Base-by-base conservation (phyloP, 2,888 invertebrate species). In the Glaucopsyche alexis region DNA sequence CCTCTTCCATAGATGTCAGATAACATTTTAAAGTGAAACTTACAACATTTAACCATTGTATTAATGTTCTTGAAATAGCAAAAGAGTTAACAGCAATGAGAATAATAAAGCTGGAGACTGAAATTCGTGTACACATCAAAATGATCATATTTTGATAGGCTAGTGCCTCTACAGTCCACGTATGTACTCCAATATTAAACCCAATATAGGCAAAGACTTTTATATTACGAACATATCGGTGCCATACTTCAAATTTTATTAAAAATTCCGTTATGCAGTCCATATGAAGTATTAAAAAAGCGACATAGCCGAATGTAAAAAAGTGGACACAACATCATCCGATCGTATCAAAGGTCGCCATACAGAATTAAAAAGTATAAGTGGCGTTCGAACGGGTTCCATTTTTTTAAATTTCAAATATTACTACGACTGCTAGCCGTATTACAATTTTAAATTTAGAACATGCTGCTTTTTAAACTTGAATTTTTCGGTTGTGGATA, bases 341-440 rank as follows among this genome's bases (percentile, higher is more conserved):
- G 86, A 84, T 84, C 86, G 86, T 83, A 86, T 82, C 88, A 90
- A 91, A 91, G 92, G 91, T 90, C 85, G 84, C 85, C 87, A 88
- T 89, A 87, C 87, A 87, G 89, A 90, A 91, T 92, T 91, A 92
- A 92, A 92, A 93, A 92, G 92, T 93, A 91, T 91, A 92, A 93
- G 85, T 85, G 87, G 86, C 81, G 81, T 84, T 82, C 84, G 86
- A 84, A 84, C 83, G 81, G 82, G 83, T 82, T 82, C 81, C 80
- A 83, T 87, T 82, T 88, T 90, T 90, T 90, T 90, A 90, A 90
- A 91, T 91, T 91, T 92, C 90, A 91, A 90, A 92, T 92, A 89
- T 89, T 87, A 87, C 86, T 78, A 78, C 72, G 74, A 78, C 79
- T 80, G 80, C 79, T 81, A 85, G 84, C 80, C 80, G 81, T 84